These are phyloP conservation scores for Phyllotreta cruciferae DNA, from an alignment of 2,888 invertebrate species.

Conservation along the genomic window DNA sequence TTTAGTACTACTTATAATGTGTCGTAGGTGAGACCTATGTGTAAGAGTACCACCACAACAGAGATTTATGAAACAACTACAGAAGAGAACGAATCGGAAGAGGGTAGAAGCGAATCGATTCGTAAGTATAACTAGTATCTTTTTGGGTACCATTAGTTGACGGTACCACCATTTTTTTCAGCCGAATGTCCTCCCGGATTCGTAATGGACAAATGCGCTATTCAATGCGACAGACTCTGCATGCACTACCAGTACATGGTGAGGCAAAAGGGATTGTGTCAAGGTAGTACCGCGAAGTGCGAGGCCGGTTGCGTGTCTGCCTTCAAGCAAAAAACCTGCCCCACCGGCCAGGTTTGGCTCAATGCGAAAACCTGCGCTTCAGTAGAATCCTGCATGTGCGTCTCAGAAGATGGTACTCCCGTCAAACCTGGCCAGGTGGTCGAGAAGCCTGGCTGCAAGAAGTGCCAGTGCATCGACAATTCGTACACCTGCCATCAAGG, in stretches of 20 bases:
- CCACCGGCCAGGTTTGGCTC: slow-evolving; percentile 70
- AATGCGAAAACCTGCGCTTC: slow-evolving; percentile 77
- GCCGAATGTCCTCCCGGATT: slow-evolving; percentile 60
- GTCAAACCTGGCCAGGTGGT: slow-evolving; percentile 76
- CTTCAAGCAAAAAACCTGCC: slow-evolving; percentile 61
- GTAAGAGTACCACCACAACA: slow-evolving; percentile 4
- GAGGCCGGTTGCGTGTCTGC: slow-evolving; percentile 53
- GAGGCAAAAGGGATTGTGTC: slow-evolving; percentile 59
- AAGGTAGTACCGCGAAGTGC: slow-evolving; percentile 58
- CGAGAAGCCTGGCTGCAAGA: slow-evolving; percentile 68
- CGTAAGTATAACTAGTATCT: not conserved
- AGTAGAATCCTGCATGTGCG: slow-evolving; percentile 78
- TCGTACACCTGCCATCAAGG: slow-evolving; percentile 71
- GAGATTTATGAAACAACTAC: not conserved
- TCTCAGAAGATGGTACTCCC: slow-evolving; percentile 67
- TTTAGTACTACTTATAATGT: not conserved
- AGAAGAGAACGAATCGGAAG: not conserved
- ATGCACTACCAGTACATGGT: slow-evolving; percentile 66
- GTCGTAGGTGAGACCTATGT: slow-evolving; percentile 11
- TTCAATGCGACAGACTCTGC: slow-evolving; percentile 76
- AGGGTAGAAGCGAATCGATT: not conserved
- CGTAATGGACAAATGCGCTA: slow-evolving; percentile 73
- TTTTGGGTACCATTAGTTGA: slow-evolving; percentile 33
- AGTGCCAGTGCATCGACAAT: slow-evolving; percentile 84
- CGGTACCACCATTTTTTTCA: slow-evolving; percentile 28